A percentile compares a stretch with the other conserved stretches of the same genome.
Evolutionary conservation across 2,888 invertebrate genomes (phyloP).

Genomic region (Aricia artaxerxes): DNA sequence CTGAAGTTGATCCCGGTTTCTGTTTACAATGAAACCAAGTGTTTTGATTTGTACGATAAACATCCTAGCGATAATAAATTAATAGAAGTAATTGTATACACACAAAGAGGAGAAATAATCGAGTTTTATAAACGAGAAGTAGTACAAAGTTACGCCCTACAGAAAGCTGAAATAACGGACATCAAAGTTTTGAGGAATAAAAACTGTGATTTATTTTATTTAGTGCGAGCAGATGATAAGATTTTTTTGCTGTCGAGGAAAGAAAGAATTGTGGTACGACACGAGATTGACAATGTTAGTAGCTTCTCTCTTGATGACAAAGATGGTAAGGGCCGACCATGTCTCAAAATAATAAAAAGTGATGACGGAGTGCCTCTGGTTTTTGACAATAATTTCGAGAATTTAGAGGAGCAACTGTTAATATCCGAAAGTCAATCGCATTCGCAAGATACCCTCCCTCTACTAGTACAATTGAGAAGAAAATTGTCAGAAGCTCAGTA

Average conservation of each 20-base stretch:
- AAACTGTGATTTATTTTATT: slow-evolving; percentile 58
- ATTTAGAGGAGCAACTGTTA: slow-evolving; percentile 44
- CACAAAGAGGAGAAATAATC: slow-evolving; percentile 55
- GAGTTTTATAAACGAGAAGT: slow-evolving; percentile 60
- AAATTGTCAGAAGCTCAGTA: slow-evolving; percentile 63
- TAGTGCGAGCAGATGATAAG: slow-evolving; percentile 51
- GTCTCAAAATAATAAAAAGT: slow-evolving; percentile 53
- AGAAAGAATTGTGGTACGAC: slow-evolving; percentile 47
- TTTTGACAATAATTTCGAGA: slow-evolving; percentile 63
- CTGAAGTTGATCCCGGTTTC: slow-evolving; percentile 54
- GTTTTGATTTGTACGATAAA: slow-evolving; percentile 64
- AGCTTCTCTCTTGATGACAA: slow-evolving; percentile 55
- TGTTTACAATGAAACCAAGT: slow-evolving; percentile 51
- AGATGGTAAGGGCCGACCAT: slow-evolving; percentile 52
- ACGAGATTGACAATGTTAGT: slow-evolving; percentile 52
- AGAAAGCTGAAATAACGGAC: slow-evolving; percentile 42
- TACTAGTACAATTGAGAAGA: slow-evolving; percentile 53
- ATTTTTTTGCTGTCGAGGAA: slow-evolving; percentile 56
- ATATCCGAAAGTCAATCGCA: slow-evolving; percentile 30
- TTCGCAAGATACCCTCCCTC: slow-evolving; percentile 48
- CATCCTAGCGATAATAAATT: slow-evolving; percentile 56
- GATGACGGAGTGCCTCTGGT: slow-evolving; percentile 61
- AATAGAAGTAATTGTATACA: slow-evolving; percentile 61
- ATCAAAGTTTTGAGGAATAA: slow-evolving; percentile 57
- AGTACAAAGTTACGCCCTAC: slow-evolving; percentile 49